Evolutionary conservation across 2,797 vertebrate genomes (phyloP).

Genomic region (Acomys russatus): DNA sequence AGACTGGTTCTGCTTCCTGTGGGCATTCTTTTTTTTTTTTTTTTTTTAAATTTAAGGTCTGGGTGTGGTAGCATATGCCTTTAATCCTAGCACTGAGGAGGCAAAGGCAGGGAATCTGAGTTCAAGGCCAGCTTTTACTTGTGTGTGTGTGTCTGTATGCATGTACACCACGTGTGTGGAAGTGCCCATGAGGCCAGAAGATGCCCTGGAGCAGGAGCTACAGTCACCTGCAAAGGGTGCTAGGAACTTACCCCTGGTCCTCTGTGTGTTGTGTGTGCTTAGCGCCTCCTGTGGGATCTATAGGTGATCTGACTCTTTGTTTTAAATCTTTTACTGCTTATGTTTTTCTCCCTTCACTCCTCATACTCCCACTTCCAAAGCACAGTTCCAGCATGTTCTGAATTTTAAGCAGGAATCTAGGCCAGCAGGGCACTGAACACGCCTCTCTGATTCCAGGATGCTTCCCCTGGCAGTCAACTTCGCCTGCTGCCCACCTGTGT

Average conservation of each 20-base stretch:
- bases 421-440: neutral
- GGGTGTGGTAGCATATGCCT: neutral
- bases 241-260: neutral
- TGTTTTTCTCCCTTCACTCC: neutral
- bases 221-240: neutral
- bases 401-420: conserved; percentile 42
- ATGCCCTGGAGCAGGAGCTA: neutral
- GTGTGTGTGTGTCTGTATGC: neutral
- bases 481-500: neutral
- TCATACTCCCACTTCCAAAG: neutral
- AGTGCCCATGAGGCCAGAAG: neutral
- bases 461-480: neutral
- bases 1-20: neutral
- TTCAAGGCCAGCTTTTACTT: neutral
- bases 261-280: neutral
- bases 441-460: neutral
- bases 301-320: neutral
- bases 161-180: neutral
- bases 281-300: neutral
- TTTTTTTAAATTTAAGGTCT: neutral
- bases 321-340: neutral
- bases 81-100: no score
- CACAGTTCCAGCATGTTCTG: conserved; percentile 1
- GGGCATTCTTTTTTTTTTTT: no score
- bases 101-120: no score